A percentile compares a stretch with the other conserved stretches of the same genome.
These are phyloP conservation scores for Phataginus tetradactyla DNA, from an alignment of 2,797 vertebrate species.

Conservation along the genomic window DNA sequence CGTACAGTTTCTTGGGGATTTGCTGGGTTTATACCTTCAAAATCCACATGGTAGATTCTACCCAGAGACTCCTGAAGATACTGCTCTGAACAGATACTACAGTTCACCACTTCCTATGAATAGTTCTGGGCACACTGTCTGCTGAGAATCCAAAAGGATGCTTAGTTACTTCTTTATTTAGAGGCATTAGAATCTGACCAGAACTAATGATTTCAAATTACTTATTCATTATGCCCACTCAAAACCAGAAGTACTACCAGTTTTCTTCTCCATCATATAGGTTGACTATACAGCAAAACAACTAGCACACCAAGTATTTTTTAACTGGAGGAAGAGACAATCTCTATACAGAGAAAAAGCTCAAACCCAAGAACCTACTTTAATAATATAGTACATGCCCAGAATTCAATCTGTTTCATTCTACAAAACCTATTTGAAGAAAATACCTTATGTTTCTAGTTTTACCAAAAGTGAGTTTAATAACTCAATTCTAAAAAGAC, in stretches of 20 bases:
- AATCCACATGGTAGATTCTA: not conserved
- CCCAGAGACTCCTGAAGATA: not conserved
- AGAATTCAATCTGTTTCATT: not conserved
- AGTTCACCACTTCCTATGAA: not conserved
- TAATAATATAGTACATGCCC: not conserved
- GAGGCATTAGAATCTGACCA: not conserved
- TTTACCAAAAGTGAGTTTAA: conserved; percentile 19
- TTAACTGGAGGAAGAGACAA: not conserved
- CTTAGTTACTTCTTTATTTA: not conserved
- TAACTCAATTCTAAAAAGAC: conserved; percentile 33
- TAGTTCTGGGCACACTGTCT: not conserved
- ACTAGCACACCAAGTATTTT: not conserved
- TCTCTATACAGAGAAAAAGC: not conserved
- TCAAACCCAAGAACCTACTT: not conserved
- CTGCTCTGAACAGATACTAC: not conserved
- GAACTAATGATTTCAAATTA: not conserved
- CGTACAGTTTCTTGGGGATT: not conserved
- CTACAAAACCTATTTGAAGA: not conserved
- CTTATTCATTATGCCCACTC: not conserved
- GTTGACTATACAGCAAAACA: not conserved
- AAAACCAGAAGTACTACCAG: not conserved
- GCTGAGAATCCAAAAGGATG: not conserved
- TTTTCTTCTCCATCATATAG: not conserved
- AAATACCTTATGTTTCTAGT: conserved; percentile 3
- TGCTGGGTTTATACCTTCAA: not conserved